Conservation (phyloP, 2,888 invertebrate genomes). For the Ichneumoninae sp. region DNA sequence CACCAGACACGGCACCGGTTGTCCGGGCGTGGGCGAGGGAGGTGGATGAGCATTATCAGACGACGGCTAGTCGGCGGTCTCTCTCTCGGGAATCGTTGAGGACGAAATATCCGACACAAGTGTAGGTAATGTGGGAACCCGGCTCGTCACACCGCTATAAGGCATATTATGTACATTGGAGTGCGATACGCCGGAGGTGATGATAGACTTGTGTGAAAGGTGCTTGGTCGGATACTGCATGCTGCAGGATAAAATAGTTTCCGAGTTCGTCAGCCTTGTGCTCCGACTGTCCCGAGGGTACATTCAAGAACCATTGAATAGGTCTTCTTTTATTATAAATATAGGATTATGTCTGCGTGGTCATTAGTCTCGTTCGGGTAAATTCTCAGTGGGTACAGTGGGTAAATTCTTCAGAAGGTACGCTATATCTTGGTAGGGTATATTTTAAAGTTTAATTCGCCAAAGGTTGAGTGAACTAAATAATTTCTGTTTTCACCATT, state of each 20-base stretch:
- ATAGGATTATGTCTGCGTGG: background rate
- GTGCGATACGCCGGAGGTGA: background rate
- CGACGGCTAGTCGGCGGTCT: background rate
- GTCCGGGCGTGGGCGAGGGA: background rate
- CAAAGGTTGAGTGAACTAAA: background rate
- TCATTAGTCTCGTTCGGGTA: background rate
- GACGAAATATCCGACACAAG: constrained; percentile 22
- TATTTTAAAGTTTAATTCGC: background rate
- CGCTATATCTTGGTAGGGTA: background rate
- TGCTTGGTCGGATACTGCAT: background rate
- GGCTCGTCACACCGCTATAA: constrained; percentile 17
- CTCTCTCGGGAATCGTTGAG: constrained; percentile 12
- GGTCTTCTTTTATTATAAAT: constrained; percentile 1
- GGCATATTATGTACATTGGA: constrained; percentile 37
- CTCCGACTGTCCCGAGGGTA: background rate
- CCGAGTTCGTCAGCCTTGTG: constrained; percentile 27
- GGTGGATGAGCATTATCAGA: constrained; percentile 15
- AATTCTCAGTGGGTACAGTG: background rate
- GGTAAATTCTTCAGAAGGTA: background rate
- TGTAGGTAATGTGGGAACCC: constrained; percentile 17
- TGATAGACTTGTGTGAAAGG: constrained; percentile 28
- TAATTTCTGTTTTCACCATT: background rate
- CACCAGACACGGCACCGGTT: constrained; percentile 21
- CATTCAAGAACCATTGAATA: background rate
- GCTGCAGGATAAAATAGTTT: constrained; percentile 30